These are phyloP conservation scores for Drosophila asahinai DNA, from an alignment of 1,140 invertebrate species.

Conservation along the genomic window DNA sequence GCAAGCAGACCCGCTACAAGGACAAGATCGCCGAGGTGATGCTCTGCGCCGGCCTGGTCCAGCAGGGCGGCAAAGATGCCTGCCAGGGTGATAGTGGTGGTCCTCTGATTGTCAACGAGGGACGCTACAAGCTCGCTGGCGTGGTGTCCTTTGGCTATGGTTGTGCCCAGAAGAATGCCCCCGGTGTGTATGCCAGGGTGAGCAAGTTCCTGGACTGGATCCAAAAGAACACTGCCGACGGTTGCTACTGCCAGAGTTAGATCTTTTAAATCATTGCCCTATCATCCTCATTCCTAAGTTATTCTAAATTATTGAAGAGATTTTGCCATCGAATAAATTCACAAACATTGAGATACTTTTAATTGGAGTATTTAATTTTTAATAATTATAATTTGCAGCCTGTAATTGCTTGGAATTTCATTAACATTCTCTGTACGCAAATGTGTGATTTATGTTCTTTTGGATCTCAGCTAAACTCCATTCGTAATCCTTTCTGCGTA, in stretches of 20 bases:
- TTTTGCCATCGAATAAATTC: conserved; percentile 36
- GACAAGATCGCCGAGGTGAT: conserved; percentile 96
- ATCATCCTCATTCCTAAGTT: conserved; percentile 48
- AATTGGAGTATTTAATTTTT: background rate
- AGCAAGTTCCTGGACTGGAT: conserved; percentile 89
- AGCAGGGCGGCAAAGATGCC: conserved; percentile 95
- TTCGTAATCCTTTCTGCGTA: conserved; percentile 23
- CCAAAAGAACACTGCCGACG: conserved; percentile 72
- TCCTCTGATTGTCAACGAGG: conserved; percentile 77
- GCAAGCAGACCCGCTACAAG: conserved; percentile 92
- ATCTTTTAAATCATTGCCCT: too few relatives aligned
- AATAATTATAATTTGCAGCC: background rate
- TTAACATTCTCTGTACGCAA: background rate
- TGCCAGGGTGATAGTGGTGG: conserved; percentile 89
- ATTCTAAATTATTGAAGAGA: conserved; percentile 75
- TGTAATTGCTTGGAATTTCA: background rate
- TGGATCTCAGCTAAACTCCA: background rate
- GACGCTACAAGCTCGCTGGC: conserved; percentile 86
- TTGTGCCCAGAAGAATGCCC: conserved; percentile 90
- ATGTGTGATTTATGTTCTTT: conserved; percentile 16
- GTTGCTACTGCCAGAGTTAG: conserved; percentile 73
- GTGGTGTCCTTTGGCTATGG: conserved; percentile 91
- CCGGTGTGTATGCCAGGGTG: conserved; percentile 92
- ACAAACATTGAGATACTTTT: conserved; percentile 3
- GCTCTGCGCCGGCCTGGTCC: conserved; percentile 94